phyloP scores from a whole-genome alignment of 1,140 invertebrate genomes.

The Aphelinus atriplicis region DNA sequence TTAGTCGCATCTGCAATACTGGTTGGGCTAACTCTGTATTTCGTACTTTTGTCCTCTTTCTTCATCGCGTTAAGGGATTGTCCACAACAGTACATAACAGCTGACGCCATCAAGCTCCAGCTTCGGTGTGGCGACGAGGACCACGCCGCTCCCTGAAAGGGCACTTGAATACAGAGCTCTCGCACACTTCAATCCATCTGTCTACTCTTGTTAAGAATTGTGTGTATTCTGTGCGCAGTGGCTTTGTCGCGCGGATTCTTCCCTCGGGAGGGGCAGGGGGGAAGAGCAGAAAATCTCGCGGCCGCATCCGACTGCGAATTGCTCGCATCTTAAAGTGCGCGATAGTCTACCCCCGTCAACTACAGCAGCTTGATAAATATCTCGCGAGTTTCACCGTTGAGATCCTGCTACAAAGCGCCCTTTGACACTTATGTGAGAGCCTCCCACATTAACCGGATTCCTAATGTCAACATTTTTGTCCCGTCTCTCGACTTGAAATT shows the following conservation, averaged over 20 bases:
- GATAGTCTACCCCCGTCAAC: conserved; percentile 10
- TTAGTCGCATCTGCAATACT: no score
- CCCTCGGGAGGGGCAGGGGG: no score
- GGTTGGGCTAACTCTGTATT: no score
- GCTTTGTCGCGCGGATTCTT: not conserved
- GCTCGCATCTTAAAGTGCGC: conserved; percentile 21
- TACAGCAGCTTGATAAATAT: conserved; percentile 24
- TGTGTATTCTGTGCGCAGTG: conserved; percentile 7
- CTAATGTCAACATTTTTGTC: not conserved
- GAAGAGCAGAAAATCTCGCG: conserved; percentile 6
- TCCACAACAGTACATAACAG: conserved; percentile 58
- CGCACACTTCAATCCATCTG: conserved; percentile 57
- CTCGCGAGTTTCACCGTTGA: not conserved
- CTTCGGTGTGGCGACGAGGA: conserved; percentile 32
- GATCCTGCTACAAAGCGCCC: conserved; percentile 17
- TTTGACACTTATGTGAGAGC: not conserved
- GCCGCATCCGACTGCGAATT: conserved; percentile 5
- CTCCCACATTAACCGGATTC: not conserved
- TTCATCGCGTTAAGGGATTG: conserved; percentile 43
- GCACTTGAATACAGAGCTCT: conserved; percentile 55
- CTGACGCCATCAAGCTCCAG: conserved; percentile 57
- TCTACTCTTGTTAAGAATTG: conserved; percentile 54
- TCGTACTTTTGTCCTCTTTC: conserved; percentile 3
- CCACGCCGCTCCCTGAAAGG: conserved; percentile 40
- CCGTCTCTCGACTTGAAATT: no score